A percentile compares a stretch with the other conserved stretches of the same genome.
phyloP scores from a whole-genome alignment of 2,888 invertebrate species.

The Hirtodrosophila trivittata region DNA sequence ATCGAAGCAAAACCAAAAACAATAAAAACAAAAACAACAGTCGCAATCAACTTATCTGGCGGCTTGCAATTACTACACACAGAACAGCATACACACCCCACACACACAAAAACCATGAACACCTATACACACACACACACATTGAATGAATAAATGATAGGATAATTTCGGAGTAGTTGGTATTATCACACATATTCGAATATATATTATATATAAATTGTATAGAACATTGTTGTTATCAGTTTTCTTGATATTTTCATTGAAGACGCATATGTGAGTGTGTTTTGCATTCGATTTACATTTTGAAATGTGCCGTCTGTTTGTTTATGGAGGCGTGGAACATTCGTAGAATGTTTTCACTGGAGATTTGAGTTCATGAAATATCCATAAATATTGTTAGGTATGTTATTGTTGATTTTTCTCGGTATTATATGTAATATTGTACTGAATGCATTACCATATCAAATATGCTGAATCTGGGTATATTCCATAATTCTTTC shows the following conservation, averaged over 20 bases:
- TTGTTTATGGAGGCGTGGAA: no score
- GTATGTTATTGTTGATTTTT: no score
- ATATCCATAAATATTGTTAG: no score
- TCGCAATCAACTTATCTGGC: slow-evolving; percentile 27
- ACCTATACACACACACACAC: slow-evolving; percentile 14
- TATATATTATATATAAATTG: slow-evolving; percentile 30
- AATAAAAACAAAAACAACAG: no score
- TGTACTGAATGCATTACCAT: no score
- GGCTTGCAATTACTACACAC: slow-evolving; percentile 15
- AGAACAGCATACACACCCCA: slow-evolving; percentile 4
- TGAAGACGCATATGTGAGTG: slow-evolving; percentile 9
- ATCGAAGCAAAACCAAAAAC: slow-evolving; percentile 39
- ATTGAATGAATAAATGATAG: not conserved
- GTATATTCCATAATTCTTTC: no score
- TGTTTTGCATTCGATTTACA: slow-evolving; percentile 33
- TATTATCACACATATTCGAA: no score
- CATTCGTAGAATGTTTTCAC: no score
- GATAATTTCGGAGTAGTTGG: slow-evolving; percentile 16
- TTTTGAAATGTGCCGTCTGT: slow-evolving; percentile 8
- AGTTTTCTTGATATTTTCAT: slow-evolving; percentile 21
- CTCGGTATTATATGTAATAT: no score
- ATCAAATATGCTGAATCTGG: no score
- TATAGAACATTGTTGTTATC: slow-evolving; percentile 12
- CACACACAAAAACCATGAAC: no score
- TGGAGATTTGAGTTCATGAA: no score